Percentiles rank a stretch among this genome's conserved stretches.
Evolutionary conservation across 2,888 invertebrate species (phyloP).

Genomic region (Tanytarsus gracilentus): DNA sequence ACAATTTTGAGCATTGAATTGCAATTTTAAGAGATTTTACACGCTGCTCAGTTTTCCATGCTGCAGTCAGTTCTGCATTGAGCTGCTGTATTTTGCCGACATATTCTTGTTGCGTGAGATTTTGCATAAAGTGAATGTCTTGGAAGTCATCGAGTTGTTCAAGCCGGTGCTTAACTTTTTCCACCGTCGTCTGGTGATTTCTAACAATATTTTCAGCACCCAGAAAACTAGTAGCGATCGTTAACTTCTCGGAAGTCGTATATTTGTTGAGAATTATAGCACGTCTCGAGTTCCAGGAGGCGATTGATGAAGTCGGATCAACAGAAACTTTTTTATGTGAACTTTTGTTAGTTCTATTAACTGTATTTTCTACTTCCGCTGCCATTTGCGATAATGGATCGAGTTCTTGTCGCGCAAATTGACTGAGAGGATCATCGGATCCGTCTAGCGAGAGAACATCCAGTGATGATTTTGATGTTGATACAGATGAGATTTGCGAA

Average conservation of each 20-base stretch:
- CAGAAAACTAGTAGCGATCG: slow-evolving; percentile 80
- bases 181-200: slow-evolving; percentile 69
- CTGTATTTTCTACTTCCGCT: slow-evolving; percentile 36
- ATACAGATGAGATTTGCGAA: slow-evolving; percentile 45
- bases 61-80: slow-evolving; percentile 80
- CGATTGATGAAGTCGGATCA: slow-evolving; percentile 43
- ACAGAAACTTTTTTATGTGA: not conserved
- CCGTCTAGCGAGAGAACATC: slow-evolving; percentile 57
- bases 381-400: slow-evolving; percentile 59
- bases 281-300: slow-evolving; percentile 71
- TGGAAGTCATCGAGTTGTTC: slow-evolving; percentile 94
- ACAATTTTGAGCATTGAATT: slow-evolving; percentile 90
- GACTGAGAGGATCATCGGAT: slow-evolving; percentile 66
- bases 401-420: slow-evolving; percentile 53
- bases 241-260: slow-evolving; percentile 87
- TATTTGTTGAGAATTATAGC: slow-evolving; percentile 76
- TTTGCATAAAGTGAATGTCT: slow-evolving; percentile 76
- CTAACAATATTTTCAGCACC: slow-evolving; percentile 70
- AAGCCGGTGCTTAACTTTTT: slow-evolving; percentile 80
- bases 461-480: slow-evolving; percentile 47
- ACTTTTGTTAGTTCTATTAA: not conserved
- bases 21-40: slow-evolving; percentile 93
- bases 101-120: slow-evolving; percentile 89
- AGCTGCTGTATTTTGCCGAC: slow-evolving; percentile 78
- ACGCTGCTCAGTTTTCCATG: slow-evolving; percentile 91